phyloP scores from a whole-genome alignment of 2,797 vertebrate species.

The Helarctos malayanus region DNA sequence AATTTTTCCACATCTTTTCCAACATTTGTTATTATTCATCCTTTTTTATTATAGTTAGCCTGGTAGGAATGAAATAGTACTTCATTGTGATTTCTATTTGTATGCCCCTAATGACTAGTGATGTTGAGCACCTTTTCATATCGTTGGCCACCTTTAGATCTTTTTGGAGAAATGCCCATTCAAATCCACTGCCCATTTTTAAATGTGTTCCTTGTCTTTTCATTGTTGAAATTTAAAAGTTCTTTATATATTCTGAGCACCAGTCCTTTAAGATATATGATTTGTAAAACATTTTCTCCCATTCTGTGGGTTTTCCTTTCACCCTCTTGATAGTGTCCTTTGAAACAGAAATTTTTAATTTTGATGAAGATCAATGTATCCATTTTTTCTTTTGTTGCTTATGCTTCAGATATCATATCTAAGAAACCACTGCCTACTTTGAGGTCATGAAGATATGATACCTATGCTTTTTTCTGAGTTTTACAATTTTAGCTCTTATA shows the following conservation, averaged over 20 bases:
- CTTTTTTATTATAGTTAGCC: background rate
- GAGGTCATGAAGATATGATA: background rate
- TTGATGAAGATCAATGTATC: background rate
- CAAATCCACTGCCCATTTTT: background rate
- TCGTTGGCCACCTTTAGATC: background rate
- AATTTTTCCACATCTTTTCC: background rate
- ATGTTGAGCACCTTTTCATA: background rate
- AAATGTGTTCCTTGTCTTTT: background rate
- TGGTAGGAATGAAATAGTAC: background rate
- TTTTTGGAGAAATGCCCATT: background rate
- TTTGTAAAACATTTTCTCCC: background rate
- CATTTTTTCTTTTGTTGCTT: background rate
- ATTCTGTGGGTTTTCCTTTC: background rate
- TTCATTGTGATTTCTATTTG: background rate
- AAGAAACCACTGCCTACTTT: background rate
- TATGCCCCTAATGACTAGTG: background rate
- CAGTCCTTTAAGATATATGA: background rate
- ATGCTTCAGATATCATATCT: background rate
- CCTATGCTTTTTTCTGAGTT: background rate
- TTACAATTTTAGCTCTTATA: background rate
- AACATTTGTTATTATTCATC: background rate
- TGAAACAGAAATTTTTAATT: background rate
- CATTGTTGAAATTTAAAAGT: background rate
- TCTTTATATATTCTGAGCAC: background rate
- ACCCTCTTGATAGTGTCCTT: background rate